Conservation (phyloP, 2,888 invertebrate species). For the Neoscelio sp. region DNA sequence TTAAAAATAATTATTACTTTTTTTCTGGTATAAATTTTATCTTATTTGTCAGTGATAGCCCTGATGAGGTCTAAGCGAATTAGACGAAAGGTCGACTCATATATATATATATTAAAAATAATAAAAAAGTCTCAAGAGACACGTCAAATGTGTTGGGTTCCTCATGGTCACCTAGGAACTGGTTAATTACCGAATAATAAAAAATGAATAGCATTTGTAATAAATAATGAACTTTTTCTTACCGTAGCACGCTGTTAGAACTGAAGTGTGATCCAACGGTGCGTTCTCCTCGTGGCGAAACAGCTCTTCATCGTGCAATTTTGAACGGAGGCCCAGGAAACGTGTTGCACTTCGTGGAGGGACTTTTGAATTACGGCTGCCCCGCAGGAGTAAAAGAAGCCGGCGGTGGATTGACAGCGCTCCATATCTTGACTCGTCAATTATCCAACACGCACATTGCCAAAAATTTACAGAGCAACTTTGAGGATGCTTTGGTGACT, state of each 20-base stretch:
- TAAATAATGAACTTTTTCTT: not conserved
- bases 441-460: constrained; percentile 74
- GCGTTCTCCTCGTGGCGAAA: constrained; percentile 80
- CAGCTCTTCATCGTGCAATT: constrained; percentile 80
- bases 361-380: constrained; percentile 78
- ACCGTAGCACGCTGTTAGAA: constrained; percentile 73
- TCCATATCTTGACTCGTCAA: constrained; percentile 78
- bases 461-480: constrained; percentile 73
- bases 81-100: too few relatives aligned
- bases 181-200: too few relatives aligned
- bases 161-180: too few relatives aligned
- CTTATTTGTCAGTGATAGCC: too few relatives aligned
- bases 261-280: constrained; percentile 79
- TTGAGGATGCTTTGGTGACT: constrained; percentile 75
- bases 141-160: too few relatives aligned
- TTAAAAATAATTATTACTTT: too few relatives aligned
- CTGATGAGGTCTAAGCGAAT: too few relatives aligned
- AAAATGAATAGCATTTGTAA: not conserved
- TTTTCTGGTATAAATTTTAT: too few relatives aligned
- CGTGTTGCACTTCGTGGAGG: constrained; percentile 75
- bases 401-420: constrained; percentile 78
- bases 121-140: too few relatives aligned
- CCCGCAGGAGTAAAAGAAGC: constrained; percentile 79
- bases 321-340: constrained; percentile 75
- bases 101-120: too few relatives aligned